These are phyloP conservation scores for Serranus cabrilla DNA, from an alignment of 2,797 vertebrate genomes.

Conservation along the genomic window DNA sequence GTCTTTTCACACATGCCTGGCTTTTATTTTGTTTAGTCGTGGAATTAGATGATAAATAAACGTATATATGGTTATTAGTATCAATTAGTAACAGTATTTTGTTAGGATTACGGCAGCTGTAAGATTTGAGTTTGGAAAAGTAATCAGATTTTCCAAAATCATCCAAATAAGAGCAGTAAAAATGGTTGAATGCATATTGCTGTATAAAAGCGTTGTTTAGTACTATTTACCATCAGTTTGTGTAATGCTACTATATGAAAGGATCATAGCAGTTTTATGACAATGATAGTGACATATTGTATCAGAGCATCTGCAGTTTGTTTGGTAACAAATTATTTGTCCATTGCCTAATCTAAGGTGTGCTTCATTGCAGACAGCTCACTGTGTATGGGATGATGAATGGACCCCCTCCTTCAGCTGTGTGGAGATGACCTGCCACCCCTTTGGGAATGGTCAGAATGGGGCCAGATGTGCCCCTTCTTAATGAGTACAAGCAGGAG, in stretches of 20 bases:
- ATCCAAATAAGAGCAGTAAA: not conserved
- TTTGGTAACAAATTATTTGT: not conserved
- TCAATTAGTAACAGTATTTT: not conserved
- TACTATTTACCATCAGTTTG: not conserved
- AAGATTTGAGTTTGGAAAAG: not conserved
- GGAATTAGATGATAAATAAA: not conserved
- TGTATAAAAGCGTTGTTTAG: not conserved
- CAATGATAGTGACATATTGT: not conserved
- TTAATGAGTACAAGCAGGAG: slow-evolving; percentile 98
- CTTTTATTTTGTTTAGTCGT: not conserved
- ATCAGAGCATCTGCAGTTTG: not conserved
- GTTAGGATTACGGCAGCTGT: not conserved
- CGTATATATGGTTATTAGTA: not conserved
- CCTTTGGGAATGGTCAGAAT: slow-evolving; percentile 88
- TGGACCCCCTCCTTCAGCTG: slow-evolving; percentile 66
- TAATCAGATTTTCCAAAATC: not conserved
- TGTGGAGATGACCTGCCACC: slow-evolving; percentile 84
- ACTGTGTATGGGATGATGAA: slow-evolving; percentile 60
- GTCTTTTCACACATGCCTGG: not conserved
- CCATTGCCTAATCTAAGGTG: not conserved
- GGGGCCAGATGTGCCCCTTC: slow-evolving; percentile 98
- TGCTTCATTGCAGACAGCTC: slow-evolving; percentile 60
- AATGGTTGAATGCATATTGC: not conserved
- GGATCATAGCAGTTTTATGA: not conserved
- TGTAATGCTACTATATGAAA: not conserved